phyloP scores from a whole-genome alignment of 1,140 invertebrate species.

The Homarus americanus region DNA sequence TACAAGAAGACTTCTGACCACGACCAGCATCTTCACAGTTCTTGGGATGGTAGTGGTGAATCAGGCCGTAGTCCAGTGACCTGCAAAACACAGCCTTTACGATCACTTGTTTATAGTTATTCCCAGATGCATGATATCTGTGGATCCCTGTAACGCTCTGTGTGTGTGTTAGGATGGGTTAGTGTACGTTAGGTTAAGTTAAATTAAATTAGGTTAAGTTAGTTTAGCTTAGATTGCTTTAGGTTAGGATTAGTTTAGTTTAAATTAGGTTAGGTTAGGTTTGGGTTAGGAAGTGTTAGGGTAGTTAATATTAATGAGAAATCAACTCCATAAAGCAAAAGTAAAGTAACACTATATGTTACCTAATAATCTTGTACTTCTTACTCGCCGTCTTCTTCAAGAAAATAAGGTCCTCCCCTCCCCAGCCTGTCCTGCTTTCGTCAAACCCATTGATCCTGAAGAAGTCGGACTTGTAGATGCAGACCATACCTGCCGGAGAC shows the following conservation, averaged over 20 bases:
- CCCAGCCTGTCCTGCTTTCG: neutral
- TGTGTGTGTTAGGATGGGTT: neutral
- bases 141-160: no score
- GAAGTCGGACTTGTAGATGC: slow-evolving; percentile 25
- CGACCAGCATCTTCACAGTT: neutral
- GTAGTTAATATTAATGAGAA: no score
- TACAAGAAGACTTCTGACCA: neutral
- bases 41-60: slow-evolving; percentile 9
- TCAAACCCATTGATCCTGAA: slow-evolving; percentile 12
- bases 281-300: neutral
- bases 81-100: no score
- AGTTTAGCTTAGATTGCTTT: no score
- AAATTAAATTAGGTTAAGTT: no score
- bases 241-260: neutral
- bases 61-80: slow-evolving; percentile 15
- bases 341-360: no score
- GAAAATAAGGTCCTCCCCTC: slow-evolving; percentile 23
- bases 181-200: no score
- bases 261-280: neutral
- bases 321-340: no score
- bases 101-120: no score
- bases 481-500: slow-evolving; percentile 13
- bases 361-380: slow-evolving; percentile 10
- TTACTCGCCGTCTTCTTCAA: no score
- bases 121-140: no score